Conservation (phyloP, 30 jellyfish, hydroid and myxozoan genomes). For the Chrysaora quinquecirrha region DNA sequence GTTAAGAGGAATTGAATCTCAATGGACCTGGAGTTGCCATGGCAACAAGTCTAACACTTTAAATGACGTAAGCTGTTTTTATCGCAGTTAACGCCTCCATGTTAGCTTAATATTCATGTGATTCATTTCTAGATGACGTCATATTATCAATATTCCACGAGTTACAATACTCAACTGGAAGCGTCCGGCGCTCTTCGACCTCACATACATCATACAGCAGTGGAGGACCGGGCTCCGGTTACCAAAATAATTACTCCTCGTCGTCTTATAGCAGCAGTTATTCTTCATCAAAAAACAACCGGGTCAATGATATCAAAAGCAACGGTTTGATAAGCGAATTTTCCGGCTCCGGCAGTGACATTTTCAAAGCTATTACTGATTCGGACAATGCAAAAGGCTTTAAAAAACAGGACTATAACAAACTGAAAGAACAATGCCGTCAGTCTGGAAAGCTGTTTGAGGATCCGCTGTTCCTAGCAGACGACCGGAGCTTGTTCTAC, state of each 20-base stretch:
- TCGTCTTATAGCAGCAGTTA: not conserved
- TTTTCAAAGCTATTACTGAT: slow-evolving; percentile 24
- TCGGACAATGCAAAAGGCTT: slow-evolving; percentile 50
- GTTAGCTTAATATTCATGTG: too few relatives aligned
- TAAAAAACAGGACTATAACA: slow-evolving; percentile 59
- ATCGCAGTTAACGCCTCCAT: too few relatives aligned
- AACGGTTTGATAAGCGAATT: slow-evolving; percentile 33
- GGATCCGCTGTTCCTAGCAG: slow-evolving; percentile 61
- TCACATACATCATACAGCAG: slow-evolving; percentile 10
- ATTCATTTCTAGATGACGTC: slow-evolving; percentile 57
- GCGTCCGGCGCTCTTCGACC: slow-evolving; percentile 36
- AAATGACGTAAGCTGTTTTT: too few relatives aligned
- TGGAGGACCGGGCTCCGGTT: slow-evolving; percentile 46
- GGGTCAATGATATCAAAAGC: not conserved
- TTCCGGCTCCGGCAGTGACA: slow-evolving; percentile 64
- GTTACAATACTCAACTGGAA: slow-evolving; percentile 47
- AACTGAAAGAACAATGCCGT: slow-evolving; percentile 55
- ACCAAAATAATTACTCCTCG: slow-evolving; percentile 28
- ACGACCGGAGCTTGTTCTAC: slow-evolving; percentile 54
- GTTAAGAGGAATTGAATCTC: too few relatives aligned
- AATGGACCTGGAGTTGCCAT: too few relatives aligned
- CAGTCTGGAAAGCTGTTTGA: slow-evolving; percentile 61
- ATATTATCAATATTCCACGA: slow-evolving; percentile 36
- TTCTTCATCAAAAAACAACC: slow-evolving; percentile 19
- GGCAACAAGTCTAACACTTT: too few relatives aligned